These are phyloP conservation scores for Melipona quadrifasciata DNA, from an alignment of 1,140 invertebrate species.

Conservation along the genomic window DNA sequence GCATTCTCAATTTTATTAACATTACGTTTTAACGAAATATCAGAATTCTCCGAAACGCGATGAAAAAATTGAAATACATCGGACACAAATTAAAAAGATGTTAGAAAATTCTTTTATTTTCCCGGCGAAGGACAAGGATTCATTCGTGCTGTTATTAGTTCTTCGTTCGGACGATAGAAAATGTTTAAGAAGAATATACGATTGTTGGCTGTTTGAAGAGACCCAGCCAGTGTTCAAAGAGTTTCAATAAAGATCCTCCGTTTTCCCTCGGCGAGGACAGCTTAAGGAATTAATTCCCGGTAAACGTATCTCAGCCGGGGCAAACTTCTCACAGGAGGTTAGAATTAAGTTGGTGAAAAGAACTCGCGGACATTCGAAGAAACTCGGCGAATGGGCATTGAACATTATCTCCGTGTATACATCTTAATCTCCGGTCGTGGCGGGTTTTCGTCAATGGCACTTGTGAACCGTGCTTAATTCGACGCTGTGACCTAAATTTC, in stretches of 20 bases:
- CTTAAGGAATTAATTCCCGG: constrained; percentile 56
- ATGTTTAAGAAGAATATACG: too few species aligned
- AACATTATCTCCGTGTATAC: constrained; percentile 62
- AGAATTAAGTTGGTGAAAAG: constrained; percentile 45
- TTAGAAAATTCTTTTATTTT: background rate
- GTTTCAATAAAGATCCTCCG: background rate
- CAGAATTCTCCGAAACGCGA: background rate
- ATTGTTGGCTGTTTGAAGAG: background rate
- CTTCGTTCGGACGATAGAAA: background rate
- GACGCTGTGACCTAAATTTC: constrained; percentile 63
- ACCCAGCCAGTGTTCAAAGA: background rate
- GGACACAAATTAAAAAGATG: background rate
- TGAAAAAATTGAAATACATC: background rate
- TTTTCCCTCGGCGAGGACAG: background rate
- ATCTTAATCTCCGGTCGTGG: constrained; percentile 67
- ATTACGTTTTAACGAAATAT: too few species aligned
- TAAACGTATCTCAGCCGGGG: constrained; percentile 24
- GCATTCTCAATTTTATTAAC: too few species aligned
- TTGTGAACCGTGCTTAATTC: constrained; percentile 70
- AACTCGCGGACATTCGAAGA: constrained; percentile 61
- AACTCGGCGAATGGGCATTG: constrained; percentile 49
- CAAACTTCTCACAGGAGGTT: constrained; percentile 63
- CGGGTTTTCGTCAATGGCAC: constrained; percentile 67
- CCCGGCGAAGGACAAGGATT: too few species aligned
- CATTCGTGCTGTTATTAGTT: too few species aligned